A percentile compares a stretch with the other conserved stretches of the same genome.
phyloP scores from a whole-genome alignment of 2,797 vertebrate species.

The Typhlichthys subterraneus region DNA sequence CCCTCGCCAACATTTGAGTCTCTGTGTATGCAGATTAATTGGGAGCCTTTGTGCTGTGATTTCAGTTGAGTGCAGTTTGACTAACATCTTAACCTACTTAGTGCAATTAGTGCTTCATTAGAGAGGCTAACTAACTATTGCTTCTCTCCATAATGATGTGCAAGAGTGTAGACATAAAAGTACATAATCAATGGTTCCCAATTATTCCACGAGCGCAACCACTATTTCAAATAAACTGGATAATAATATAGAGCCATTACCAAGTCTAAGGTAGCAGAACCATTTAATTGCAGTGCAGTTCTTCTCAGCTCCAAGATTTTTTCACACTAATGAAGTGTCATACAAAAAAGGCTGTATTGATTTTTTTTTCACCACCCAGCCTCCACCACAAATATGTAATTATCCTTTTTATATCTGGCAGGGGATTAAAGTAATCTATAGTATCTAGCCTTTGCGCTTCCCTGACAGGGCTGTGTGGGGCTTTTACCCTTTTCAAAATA shows the following conservation, averaged over 20 bases:
- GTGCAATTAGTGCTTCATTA: constrained; percentile 99
- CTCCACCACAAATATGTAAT: constrained; percentile 99
- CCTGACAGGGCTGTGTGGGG: constrained; percentile 96
- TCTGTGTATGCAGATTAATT: constrained; percentile 73
- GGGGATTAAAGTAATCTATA: constrained; percentile 99
- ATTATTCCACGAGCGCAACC: constrained; percentile 99
- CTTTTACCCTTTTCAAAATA: constrained; percentile 99
- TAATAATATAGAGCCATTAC: constrained; percentile 99
- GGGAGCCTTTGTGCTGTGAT: constrained; percentile 80
- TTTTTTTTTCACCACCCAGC: constrained; percentile 97
- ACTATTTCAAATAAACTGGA: constrained; percentile 99
- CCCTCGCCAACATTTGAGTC: constrained; percentile 62
- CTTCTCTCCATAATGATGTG: constrained; percentile 99
- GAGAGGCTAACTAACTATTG: constrained; percentile 99
- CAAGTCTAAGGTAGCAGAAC: constrained; percentile 96
- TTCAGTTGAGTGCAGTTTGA: constrained; percentile 94
- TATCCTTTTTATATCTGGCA: constrained; percentile 99
- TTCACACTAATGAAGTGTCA: constrained; percentile 99
- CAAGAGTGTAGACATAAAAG: constrained; percentile 99
- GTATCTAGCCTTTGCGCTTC: constrained; percentile 99
- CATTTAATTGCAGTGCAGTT: constrained; percentile 99
- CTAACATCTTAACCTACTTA: constrained; percentile 99
- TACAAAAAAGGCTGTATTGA: constrained; percentile 99
- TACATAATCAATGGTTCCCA: constrained; percentile 99
- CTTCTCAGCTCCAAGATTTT: constrained; percentile 98